A percentile compares a stretch with the other conserved stretches of the same genome.
Conservation (phyloP, 2,888 invertebrate genomes). For the Leptinotarsa rubiginosa region DNA sequence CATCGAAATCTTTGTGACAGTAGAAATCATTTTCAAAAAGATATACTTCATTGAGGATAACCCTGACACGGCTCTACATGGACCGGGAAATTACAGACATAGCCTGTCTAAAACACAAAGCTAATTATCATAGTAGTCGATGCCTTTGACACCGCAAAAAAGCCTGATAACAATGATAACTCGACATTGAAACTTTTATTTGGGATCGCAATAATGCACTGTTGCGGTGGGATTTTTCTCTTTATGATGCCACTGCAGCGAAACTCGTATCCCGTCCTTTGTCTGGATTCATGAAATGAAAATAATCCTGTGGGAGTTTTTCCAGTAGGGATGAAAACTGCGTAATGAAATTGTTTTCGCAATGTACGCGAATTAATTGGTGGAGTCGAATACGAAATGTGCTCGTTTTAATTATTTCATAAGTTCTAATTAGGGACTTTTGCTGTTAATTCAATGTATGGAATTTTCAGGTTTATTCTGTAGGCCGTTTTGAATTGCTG, state of each 20-base stretch:
- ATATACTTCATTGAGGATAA: too few species aligned
- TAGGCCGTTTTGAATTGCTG: neutral
- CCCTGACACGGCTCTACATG: too few species aligned
- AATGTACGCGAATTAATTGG: neutral
- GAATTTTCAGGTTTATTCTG: neutral
- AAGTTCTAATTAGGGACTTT: constrained; percentile 2
- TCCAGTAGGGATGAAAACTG: neutral
- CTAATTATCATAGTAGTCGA: too few species aligned
- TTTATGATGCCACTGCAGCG: neutral
- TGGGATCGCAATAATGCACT: neutral
- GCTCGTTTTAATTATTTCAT: neutral
- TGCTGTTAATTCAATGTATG: neutral
- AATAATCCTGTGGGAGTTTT: neutral
- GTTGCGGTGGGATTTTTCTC: neutral
- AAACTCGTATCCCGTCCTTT: neutral
- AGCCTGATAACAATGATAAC: too few species aligned
- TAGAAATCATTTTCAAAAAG: too few species aligned
- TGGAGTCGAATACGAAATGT: neutral
- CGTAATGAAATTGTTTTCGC: constrained; percentile 3
- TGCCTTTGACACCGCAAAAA: too few species aligned
- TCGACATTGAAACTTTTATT: neutral
- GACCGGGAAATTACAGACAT: too few species aligned
- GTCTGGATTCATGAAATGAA: neutral
- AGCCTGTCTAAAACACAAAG: too few species aligned
- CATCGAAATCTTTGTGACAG: too few species aligned